Percentiles rank a stretch among this genome's conserved stretches.
phyloP scores from a whole-genome alignment of 2,888 invertebrate species.

The Serrognathus titanus region DNA sequence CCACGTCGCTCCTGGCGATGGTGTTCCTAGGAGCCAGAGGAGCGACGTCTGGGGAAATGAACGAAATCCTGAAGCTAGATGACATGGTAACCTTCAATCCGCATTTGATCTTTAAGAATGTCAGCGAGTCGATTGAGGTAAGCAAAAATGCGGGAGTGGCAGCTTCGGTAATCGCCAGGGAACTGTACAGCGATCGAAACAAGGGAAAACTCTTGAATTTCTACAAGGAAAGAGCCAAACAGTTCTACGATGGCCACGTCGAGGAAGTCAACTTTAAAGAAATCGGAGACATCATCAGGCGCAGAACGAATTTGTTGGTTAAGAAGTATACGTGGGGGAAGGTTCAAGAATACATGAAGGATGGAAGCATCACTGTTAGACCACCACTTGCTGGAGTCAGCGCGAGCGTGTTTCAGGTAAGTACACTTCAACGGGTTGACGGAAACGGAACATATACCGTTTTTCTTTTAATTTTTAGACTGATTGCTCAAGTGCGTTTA shows the following conservation, averaged over 20 bases:
- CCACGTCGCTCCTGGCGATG: slow-evolving; percentile 85
- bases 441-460: background rate
- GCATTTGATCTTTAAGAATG: slow-evolving; percentile 80
- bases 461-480: slow-evolving; percentile 57
- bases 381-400: slow-evolving; percentile 79
- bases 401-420: slow-evolving; percentile 75
- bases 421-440: slow-evolving; percentile 16
- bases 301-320: slow-evolving; percentile 75
- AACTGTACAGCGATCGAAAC: slow-evolving; percentile 76
- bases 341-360: slow-evolving; percentile 72
- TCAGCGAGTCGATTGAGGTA: slow-evolving; percentile 75
- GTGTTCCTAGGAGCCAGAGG: slow-evolving; percentile 84
- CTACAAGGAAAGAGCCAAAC: slow-evolving; percentile 83
- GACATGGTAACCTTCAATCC: slow-evolving; percentile 90
- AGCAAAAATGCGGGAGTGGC: slow-evolving; percentile 69
- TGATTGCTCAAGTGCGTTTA: slow-evolving; percentile 71
- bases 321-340: slow-evolving; percentile 76
- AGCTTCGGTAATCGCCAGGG: slow-evolving; percentile 75
- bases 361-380: slow-evolving; percentile 66
- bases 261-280: slow-evolving; percentile 81
- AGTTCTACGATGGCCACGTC: slow-evolving; percentile 83
- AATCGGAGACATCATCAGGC: slow-evolving; percentile 77
- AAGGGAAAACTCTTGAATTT: slow-evolving; percentile 80
- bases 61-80: slow-evolving; percentile 77
- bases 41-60: slow-evolving; percentile 86